Percentiles rank a stretch among this genome's conserved stretches.
phyloP scores from a whole-genome alignment of 2,888 invertebrate genomes.

The Campoplex nolae region DNA sequence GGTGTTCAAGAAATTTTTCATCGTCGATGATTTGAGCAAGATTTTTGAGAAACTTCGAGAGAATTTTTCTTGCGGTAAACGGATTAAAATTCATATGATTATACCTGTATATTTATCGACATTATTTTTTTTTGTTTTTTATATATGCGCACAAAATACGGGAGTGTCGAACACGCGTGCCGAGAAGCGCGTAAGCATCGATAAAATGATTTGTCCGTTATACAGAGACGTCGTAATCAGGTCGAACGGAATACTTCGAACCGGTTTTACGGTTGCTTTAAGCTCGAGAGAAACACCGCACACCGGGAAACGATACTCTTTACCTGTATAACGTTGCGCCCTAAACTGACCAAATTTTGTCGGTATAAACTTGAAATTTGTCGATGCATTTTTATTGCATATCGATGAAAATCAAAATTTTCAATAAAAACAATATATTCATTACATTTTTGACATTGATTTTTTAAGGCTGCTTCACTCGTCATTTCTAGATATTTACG shows the following conservation, averaged over 20 bases:
- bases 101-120: too few relatives aligned
- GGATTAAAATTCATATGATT: too few relatives aligned
- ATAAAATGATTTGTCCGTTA: conserved; percentile 73
- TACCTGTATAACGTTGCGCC: conserved; percentile 22
- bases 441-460: neutral
- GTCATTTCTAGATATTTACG: neutral
- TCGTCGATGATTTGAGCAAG: too few relatives aligned
- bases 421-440: too few relatives aligned
- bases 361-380: conserved; percentile 2
- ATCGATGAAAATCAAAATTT: neutral
- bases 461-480: neutral
- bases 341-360: conserved; percentile 50
- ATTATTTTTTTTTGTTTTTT: neutral
- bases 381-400: neutral
- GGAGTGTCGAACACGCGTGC: conserved; percentile 43
- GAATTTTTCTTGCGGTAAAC: too few relatives aligned
- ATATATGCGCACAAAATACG: conserved; percentile 11
- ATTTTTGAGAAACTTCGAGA: too few relatives aligned
- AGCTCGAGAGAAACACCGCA: conserved; percentile 36
- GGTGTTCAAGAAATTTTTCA: neutral
- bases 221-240: conserved; percentile 67
- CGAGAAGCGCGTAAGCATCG: conserved; percentile 58
- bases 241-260: conserved; percentile 68
- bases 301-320: conserved; percentile 53
- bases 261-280: conserved; percentile 71